Evolutionary conservation across 2,888 invertebrate genomes (phyloP).

Genomic region (Ptychoptera contaminata): DNA sequence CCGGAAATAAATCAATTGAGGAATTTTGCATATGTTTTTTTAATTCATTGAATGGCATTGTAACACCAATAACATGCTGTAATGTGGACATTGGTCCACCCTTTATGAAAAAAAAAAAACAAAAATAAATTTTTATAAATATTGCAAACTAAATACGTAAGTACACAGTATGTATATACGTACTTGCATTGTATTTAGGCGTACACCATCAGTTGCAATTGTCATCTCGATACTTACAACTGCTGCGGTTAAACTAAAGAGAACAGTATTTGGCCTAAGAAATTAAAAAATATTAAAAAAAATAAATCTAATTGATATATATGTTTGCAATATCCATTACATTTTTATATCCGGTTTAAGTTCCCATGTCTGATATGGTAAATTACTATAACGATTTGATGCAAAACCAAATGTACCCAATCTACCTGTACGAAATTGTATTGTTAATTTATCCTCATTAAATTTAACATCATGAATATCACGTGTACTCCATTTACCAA

Average conservation of each 20-base stretch:
- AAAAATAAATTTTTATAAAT: neutral
- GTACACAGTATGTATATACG: no score
- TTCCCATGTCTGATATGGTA: constrained; percentile 81
- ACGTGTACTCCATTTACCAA: constrained; percentile 48
- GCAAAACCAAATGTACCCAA: constrained; percentile 60
- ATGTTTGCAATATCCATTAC: no score
- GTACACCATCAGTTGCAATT: constrained; percentile 30
- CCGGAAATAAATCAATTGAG: constrained; percentile 71
- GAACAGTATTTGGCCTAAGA: constrained; percentile 24
- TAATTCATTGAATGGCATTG: constrained; percentile 19
- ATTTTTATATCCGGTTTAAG: constrained; percentile 47
- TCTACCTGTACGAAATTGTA: constrained; percentile 60
- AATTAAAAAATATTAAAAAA: no score
- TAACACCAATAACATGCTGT: constrained; percentile 25
- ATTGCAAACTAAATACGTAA: no score
- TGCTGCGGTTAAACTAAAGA: constrained; percentile 38
- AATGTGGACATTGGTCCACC: constrained; percentile 23
- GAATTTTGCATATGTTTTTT: constrained; percentile 35
- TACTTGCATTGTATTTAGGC: constrained; percentile 28
- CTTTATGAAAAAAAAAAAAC: neutral
- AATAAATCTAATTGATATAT: no score
- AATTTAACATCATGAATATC: constrained; percentile 65
- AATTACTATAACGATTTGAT: constrained; percentile 54
- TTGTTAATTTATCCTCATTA: constrained; percentile 66
- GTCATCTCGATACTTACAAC: constrained; percentile 39